Percentiles rank a stretch among this genome's conserved stretches.
These are phyloP conservation scores for Psilanteris sp. DNA, from an alignment of 1,140 invertebrate species.

Conservation along the genomic window DNA sequence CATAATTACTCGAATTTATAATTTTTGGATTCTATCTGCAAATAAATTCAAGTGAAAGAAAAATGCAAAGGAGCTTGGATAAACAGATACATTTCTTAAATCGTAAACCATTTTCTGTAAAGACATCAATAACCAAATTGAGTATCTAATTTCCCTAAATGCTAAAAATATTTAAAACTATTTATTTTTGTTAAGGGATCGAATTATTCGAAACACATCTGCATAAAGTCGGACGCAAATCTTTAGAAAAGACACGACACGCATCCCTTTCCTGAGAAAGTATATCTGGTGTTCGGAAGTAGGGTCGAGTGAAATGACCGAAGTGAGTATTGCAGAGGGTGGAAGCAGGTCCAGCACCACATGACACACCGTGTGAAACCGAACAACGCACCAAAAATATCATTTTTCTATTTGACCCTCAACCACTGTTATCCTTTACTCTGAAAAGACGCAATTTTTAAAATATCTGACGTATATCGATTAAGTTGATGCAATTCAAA, in stretches of 20 bases:
- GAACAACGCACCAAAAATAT: constrained; percentile 41
- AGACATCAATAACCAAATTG: too few species aligned
- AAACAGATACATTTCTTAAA: too few species aligned
- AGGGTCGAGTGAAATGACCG: constrained; percentile 34
- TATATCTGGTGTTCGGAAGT: constrained; percentile 6
- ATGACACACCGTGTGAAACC: constrained; percentile 57
- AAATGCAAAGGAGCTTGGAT: too few species aligned
- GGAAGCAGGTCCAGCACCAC: constrained; percentile 47
- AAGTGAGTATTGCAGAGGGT: constrained; percentile 15
- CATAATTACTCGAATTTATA: too few species aligned
- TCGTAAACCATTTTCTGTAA: not conserved
- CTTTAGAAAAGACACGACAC: constrained; percentile 29
- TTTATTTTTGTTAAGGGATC: constrained; percentile 44
- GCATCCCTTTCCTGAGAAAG: constrained; percentile 45
- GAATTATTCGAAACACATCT: constrained; percentile 37
- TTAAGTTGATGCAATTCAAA: too few species aligned
- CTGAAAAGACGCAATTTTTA: constrained; percentile 32
- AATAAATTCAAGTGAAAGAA: too few species aligned
- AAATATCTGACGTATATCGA: too few species aligned
- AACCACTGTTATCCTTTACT: constrained; percentile 23
- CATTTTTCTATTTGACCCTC: constrained; percentile 35
- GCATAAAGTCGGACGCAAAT: constrained; percentile 40
- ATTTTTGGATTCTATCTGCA: too few species aligned
- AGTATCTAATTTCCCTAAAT: constrained; percentile 13
- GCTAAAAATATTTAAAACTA: constrained; percentile 42